These are phyloP conservation scores for Chouioia cunea DNA, from an alignment of 2,888 invertebrate species.

Conservation along the genomic window DNA sequence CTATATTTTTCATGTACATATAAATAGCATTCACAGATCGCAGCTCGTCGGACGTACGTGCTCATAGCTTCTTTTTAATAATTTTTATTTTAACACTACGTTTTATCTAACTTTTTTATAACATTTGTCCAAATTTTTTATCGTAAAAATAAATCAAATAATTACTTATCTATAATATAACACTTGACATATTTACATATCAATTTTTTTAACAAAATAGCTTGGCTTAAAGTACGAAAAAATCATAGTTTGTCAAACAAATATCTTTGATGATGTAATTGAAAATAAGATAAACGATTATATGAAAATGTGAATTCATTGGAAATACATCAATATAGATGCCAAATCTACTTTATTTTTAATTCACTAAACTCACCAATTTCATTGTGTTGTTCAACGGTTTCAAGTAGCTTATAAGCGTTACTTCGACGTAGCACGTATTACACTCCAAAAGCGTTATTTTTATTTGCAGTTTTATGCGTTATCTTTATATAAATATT, in stretches of 20 bases:
- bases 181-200: too few species aligned
- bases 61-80: background rate
- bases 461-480: too few species aligned
- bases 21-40: constrained; percentile 12
- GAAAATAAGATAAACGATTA: too few species aligned
- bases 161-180: background rate
- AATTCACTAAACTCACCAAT: background rate
- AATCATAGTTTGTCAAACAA: too few species aligned
- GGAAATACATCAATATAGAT: background rate
- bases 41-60: constrained; percentile 26
- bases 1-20: constrained; percentile 4
- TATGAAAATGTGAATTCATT: too few species aligned
- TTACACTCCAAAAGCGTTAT: too few species aligned
- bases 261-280: too few species aligned
- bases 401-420: too few species aligned
- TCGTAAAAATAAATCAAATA: background rate
- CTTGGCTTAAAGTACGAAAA: too few species aligned
- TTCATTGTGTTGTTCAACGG: background rate
- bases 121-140: background rate
- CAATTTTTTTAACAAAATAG: too few species aligned
- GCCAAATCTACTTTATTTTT: background rate
- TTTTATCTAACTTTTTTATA: constrained; percentile 8
- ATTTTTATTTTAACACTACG: background rate
- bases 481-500: too few species aligned
- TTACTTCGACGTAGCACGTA: too few species aligned